Base-by-base conservation (phyloP, 2,113 vertebrate genomes). In the Mixornis gularis region DNA sequence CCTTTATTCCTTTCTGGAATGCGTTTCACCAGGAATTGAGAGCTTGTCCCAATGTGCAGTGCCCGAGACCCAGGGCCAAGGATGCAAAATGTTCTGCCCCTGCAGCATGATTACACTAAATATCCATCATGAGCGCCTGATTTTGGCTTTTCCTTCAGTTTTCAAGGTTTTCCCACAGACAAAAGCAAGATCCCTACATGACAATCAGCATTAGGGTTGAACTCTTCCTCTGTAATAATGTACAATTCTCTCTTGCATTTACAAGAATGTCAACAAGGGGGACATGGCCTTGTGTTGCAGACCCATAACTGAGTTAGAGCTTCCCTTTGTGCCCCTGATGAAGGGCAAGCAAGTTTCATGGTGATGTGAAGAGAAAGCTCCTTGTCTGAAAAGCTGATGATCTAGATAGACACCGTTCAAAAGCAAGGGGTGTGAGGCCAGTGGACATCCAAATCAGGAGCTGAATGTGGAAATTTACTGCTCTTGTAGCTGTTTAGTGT, bases 201-300 rank as follows among this genome's bases (percentile, higher is more conserved):
- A 9, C 10, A 49, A 27, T 21, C 32, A 79, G 22, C 40, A 40
- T 51, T 22, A n/a, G 49, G 40, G 30, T 25, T 56, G 53, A 69
- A 53, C 27, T 72, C 15, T 15, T 64, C 53, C 27, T 79, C 27
- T 69, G 2, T 74, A 26, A 29, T n/a, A 34, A 27, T 79, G 3
- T 17, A 6, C 8, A 52, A 8, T 55, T 90, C 12, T 24, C 3
- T 69, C 63, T 52, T 32, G 10, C 36, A 36, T 52, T 53, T 49
- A 60, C 32, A 19, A 24, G 1, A 27, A 2, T 43, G 2, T 59
- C 21, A 34, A 5, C 14, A 12, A 2, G 5, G 7, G 16, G 18
- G 7, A n/a, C 60, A 27, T 24, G 49, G 19, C 20, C 44, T 82
- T 1, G 0, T 76, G 32, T 48, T 88, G 58, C 49, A 85, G 53